Evolutionary conservation across 2,113 vertebrate genomes (phyloP).

Genomic region (Epinephelus lanceolatus): DNA sequence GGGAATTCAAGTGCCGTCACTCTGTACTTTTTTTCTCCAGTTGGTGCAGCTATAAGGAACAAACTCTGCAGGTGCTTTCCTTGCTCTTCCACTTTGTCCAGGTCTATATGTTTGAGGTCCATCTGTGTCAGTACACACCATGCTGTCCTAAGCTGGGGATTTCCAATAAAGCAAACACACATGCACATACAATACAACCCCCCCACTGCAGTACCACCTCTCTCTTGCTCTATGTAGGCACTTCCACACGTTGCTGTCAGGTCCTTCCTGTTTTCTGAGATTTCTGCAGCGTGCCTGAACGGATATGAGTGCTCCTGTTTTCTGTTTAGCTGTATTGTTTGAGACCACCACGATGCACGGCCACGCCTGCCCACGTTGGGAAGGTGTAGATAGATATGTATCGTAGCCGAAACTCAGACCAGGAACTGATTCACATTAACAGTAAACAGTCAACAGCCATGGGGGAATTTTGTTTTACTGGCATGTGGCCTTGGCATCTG

Average conservation of each 20-base stretch:
- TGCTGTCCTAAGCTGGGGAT: conserved; percentile 63
- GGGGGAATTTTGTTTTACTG: conserved; percentile 30
- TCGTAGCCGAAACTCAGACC: background rate
- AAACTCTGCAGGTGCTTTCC: conserved; percentile 14
- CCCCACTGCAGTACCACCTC: conserved; percentile 10
- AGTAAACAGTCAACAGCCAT: conserved; percentile 8
- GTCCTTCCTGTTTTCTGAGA: conserved; percentile 82
- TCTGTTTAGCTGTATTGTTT: conserved; percentile 48
- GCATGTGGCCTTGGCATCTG: conserved; percentile 13
- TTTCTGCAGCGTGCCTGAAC: conserved; percentile 39
- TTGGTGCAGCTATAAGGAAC: background rate
- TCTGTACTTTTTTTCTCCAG: conserved; percentile 17
- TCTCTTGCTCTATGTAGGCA: conserved; percentile 32
- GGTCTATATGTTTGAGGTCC: background rate
- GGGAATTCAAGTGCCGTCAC: background rate
- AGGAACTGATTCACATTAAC: conserved; percentile 53
- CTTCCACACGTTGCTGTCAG: conserved; percentile 58
- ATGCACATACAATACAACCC: background rate
- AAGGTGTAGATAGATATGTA: conserved; percentile 3
- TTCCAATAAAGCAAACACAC: conserved; percentile 63
- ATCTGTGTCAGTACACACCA: background rate
- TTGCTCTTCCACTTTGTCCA: conserved; percentile 7
- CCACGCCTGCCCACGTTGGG: background rate
- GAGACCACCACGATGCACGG: background rate
- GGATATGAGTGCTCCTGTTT: conserved; percentile 53